Evolutionary conservation across 2,797 vertebrate genomes (phyloP).

Genomic region (Neostethus bicornis): DNA sequence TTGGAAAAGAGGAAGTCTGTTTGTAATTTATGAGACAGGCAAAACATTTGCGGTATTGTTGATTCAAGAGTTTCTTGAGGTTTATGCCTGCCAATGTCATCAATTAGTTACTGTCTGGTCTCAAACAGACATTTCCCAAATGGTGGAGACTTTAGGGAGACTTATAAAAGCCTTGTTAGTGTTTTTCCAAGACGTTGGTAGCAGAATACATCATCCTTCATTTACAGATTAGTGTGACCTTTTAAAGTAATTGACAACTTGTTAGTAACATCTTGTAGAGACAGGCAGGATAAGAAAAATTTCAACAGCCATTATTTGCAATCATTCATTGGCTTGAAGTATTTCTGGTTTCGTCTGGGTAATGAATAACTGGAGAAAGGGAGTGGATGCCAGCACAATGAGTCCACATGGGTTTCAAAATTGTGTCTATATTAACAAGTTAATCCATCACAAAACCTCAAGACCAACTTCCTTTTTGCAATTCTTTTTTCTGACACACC

Average conservation of each 20-base stretch:
- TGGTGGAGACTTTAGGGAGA: constrained; percentile 32
- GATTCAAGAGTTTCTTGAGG: constrained; percentile 44
- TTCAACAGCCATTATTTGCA: constrained; percentile 13
- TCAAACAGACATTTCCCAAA: constrained; percentile 27
- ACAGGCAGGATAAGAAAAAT: constrained; percentile 24
- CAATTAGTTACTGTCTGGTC: constrained; percentile 50
- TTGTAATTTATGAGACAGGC: constrained; percentile 55
- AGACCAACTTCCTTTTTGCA: constrained; percentile 63
- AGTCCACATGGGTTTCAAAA: constrained; percentile 6
- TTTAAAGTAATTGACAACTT: constrained; percentile 16
- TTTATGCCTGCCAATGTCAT: constrained; percentile 48
- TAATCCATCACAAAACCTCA: constrained; percentile 56
- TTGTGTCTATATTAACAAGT: constrained; percentile 31
- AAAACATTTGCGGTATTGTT: constrained; percentile 47
- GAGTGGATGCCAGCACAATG: constrained; percentile 31
- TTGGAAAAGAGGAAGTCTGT: constrained; percentile 42
- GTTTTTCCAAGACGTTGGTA: constrained; percentile 43
- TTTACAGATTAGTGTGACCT: constrained; percentile 25
- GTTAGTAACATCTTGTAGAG: constrained; percentile 11
- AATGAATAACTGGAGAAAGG: constrained; percentile 33
- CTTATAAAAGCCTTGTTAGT: constrained; percentile 47
- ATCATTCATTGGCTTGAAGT: constrained; percentile 18
- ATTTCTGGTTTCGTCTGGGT: constrained; percentile 12
- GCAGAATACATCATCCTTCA: constrained; percentile 28
- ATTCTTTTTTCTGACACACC: constrained; percentile 52